These are phyloP conservation scores for Trichogramma evanescens DNA, from an alignment of 2,888 invertebrate genomes.

Conservation along the genomic window DNA sequence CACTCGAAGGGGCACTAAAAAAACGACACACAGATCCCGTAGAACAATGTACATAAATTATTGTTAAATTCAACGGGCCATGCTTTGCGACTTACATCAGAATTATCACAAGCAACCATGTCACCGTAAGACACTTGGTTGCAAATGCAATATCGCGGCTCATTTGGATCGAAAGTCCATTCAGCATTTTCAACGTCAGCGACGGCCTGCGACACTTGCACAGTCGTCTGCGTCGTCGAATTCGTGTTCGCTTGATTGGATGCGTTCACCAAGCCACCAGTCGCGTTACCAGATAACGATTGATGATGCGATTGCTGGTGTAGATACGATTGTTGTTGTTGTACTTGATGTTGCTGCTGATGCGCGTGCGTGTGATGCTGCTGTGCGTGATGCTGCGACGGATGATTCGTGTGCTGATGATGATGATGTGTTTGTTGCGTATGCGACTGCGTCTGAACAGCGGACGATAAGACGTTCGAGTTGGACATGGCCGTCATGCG, in stretches of 20 bases:
- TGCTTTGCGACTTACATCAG: constrained; percentile 63
- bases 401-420: constrained; percentile 26
- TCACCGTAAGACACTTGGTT: constrained; percentile 96
- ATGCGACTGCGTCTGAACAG: constrained; percentile 33
- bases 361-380: constrained; percentile 5
- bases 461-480: constrained; percentile 37
- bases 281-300: neutral
- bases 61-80: too few species aligned
- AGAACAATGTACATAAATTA: neutral
- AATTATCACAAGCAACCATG: constrained; percentile 99
- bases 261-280: neutral
- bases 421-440: constrained; percentile 44
- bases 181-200: constrained; percentile 64
- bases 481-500: constrained; percentile 33
- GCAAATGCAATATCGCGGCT: constrained; percentile 92
- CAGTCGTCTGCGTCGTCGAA: constrained; percentile 36
- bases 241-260: too few species aligned
- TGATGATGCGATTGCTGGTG: constrained; percentile 4
- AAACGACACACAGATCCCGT: constrained; percentile 17
- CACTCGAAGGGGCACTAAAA: constrained; percentile 93
- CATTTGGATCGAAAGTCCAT: constrained; percentile 93
- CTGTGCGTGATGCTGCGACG: constrained; percentile 12
- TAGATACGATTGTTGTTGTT: constrained; percentile 2
- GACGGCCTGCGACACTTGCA: constrained; percentile 36
- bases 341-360: constrained; percentile 13